Base-by-base conservation (phyloP, 1,140 invertebrate genomes). In the Antheraea mylitta region DNA sequence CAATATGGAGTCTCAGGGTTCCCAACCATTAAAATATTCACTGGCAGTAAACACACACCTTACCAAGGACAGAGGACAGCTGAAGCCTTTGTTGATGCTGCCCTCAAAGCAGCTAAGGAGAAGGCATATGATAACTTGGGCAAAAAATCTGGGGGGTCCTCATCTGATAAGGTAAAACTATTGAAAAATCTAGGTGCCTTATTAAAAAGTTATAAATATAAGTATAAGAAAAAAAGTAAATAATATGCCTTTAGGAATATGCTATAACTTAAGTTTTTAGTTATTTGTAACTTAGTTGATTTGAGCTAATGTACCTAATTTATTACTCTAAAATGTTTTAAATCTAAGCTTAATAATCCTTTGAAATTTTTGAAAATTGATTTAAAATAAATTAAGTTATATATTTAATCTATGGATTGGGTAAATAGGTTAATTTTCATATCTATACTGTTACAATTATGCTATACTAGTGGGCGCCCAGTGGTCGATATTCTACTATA, bases 1-100 rank as follows among this genome's bases (percentile, higher is more conserved):
- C 95, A 96, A 82, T 99, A 96, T 93, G 95, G 95, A 65, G 95
- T 99, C 59, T 92, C 94, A 80, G 98, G 99, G 67, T 99, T 99
- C 87, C 99, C 99, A 18, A 99, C 98, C 0, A 96, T 99, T 69
- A 99, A 99, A 92, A 96, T 99, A 13, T 99, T 99, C 89, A 96
- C 96, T 3, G 88, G 93, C 0, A 95, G 98, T 86, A 99, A 99
- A 89, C 95, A 96, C 61, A 97, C 96, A 70, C 97, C 98, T 6
- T 99, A 96, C 89, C 95, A 97, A 83, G 98, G 98, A 0, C 93
- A 94, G 30, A 94, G 99, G 87, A 98, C 95, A 60, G 98, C 98
- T 18, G 94, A 96, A 68, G 97, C 94, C 37, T 94, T 99, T 79
- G 95, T 98, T 38, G 97, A 99, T 81, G 95, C 95, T 74, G 98